Percentiles rank a stretch among this genome's conserved stretches.
Evolutionary conservation across 2,888 invertebrate genomes (phyloP).

Genomic region (Andrena trimmerana): DNA sequence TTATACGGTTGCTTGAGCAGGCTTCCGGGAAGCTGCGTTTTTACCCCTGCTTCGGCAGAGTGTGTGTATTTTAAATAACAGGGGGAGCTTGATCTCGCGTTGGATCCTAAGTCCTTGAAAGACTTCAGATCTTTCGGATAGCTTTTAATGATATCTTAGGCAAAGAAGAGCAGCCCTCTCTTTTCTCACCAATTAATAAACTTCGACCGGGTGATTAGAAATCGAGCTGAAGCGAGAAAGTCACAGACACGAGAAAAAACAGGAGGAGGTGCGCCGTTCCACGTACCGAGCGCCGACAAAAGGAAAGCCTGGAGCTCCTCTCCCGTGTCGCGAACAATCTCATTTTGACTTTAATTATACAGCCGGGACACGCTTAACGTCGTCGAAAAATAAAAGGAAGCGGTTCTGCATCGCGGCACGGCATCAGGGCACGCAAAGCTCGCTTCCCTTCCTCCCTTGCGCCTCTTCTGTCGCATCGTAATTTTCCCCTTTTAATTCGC

Average conservation of each 20-base stretch:
- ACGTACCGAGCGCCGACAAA: conserved; percentile 11
- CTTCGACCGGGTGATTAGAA: background rate
- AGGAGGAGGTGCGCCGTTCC: conserved; percentile 8
- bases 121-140: no score
- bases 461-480: conserved; percentile 26
- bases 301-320: conserved; percentile 25
- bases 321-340: conserved; percentile 75
- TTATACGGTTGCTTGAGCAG: background rate
- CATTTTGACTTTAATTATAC: conserved; percentile 80
- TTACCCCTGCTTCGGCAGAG: no score
- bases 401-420: conserved; percentile 77
- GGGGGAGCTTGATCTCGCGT: no score
- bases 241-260: background rate
- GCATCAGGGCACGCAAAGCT: conserved; percentile 76
- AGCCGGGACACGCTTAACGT: conserved; percentile 74
- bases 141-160: no score
- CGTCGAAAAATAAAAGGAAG: conserved; percentile 54
- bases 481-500: conserved; percentile 43
- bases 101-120: no score
- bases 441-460: conserved; percentile 32
- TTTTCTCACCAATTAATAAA: no score
- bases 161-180: no score
- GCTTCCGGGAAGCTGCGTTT: background rate
- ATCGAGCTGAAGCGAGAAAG: background rate
- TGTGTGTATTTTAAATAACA: no score